Conservation (phyloP, 1,140 invertebrate genomes). For the Caenorhabditis latens region DNA sequence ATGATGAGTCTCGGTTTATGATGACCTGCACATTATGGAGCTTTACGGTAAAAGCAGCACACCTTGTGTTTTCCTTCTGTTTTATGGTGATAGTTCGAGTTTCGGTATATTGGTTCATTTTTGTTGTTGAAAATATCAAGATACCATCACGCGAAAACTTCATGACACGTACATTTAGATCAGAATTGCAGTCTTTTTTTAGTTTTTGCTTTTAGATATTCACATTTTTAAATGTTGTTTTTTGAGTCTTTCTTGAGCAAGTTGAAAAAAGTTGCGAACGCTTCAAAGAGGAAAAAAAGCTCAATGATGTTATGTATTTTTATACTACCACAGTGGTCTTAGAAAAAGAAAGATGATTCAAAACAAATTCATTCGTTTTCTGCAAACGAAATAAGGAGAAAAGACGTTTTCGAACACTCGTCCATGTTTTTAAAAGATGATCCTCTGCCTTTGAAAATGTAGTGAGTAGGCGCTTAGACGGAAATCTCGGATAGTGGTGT, state of each 20-base stretch:
- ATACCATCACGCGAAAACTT: not conserved
- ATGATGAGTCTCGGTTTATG: constrained; percentile 13
- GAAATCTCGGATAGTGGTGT: not conserved
- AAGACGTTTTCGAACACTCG: not conserved
- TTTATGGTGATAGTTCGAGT: not conserved
- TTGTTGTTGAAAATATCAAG: not conserved
- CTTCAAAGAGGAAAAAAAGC: not conserved
- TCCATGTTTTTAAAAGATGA: constrained; percentile 12
- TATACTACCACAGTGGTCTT: not conserved
- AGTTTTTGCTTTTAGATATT: not conserved
- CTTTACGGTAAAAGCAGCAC: not conserved
- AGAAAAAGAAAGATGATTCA: not conserved
- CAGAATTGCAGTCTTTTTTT: not conserved
- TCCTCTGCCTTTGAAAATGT: not conserved
- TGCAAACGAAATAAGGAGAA: not conserved
- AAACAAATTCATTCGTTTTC: not conserved
- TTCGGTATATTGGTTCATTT: not conserved
- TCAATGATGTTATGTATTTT: constrained; percentile 8
- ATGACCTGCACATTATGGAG: constrained; percentile 3
- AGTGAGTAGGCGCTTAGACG: not conserved
- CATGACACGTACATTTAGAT: not conserved
- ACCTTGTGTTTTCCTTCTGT: not conserved
- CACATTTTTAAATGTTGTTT: not conserved
- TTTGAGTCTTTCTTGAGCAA: not conserved
- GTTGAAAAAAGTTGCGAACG: not conserved